These are phyloP conservation scores for Melozone crissalis DNA, from an alignment of 2,113 vertebrate species.

Conservation along the genomic window DNA sequence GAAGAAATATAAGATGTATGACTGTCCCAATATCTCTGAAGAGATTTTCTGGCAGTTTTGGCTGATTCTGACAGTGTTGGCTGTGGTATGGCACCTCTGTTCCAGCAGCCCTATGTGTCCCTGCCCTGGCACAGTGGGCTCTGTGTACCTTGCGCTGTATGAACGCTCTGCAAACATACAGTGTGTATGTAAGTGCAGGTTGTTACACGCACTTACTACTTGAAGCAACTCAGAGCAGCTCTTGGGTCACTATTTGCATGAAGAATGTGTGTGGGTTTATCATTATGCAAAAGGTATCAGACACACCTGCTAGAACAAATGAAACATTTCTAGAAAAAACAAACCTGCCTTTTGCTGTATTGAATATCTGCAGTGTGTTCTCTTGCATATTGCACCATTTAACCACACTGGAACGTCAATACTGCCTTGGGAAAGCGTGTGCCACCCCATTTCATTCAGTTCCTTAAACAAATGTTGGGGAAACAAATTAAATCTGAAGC, in stretches of 20 bases:
- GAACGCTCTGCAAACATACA: neutral
- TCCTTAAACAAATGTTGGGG: neutral
- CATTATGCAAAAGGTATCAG: conserved; percentile 63
- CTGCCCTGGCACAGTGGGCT: neutral
- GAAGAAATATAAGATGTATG: neutral
- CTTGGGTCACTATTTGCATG: conserved; percentile 66
- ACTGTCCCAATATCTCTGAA: neutral
- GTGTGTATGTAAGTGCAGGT: conserved; percentile 19
- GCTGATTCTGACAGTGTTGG: neutral
- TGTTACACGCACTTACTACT: conserved; percentile 36
- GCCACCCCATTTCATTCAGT: neutral
- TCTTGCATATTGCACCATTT: neutral
- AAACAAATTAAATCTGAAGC: conserved; percentile 16
- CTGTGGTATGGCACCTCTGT: neutral
- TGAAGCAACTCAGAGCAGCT: conserved; percentile 37
- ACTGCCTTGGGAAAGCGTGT: neutral
- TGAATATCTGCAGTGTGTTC: neutral
- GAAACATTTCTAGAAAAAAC: conserved; percentile 54
- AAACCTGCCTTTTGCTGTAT: conserved; percentile 1
- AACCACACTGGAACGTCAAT: neutral
- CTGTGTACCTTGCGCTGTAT: neutral
- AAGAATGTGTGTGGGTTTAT: conserved; percentile 70
- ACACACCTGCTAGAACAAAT: conserved; percentile 64
- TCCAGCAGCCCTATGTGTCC: neutral
- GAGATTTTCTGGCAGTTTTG: neutral